Evolutionary conservation across 2,113 vertebrate species (phyloP).

Genomic region (Riparia riparia): DNA sequence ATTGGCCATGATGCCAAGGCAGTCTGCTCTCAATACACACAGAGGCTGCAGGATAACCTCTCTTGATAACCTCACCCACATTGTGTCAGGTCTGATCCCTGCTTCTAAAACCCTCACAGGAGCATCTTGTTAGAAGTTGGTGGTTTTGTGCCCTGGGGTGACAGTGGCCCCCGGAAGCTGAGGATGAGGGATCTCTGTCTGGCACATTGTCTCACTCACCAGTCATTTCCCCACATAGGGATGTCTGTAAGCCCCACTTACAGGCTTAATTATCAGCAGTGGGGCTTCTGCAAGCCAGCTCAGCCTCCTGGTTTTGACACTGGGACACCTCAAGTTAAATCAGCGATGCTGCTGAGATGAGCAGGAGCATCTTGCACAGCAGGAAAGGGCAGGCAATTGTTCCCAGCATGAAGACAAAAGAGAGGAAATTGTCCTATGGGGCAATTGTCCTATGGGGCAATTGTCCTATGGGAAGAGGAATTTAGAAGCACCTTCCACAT

Average conservation of each 20-base stretch:
- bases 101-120: background rate
- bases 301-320: background rate
- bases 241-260: background rate
- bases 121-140: background rate
- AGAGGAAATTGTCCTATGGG: background rate
- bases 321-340: background rate
- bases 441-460: background rate
- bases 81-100: rapidly evolving
- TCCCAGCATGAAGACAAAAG: background rate
- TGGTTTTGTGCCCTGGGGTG: rapidly evolving
- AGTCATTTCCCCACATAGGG: rapidly evolving
- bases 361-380: background rate
- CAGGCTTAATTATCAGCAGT: background rate
- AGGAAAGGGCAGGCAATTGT: background rate
- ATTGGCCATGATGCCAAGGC: rapidly evolving
- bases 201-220: background rate
- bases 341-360: background rate
- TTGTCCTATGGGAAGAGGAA: background rate
- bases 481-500: background rate
- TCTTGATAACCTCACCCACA: background rate
- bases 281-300: background rate
- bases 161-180: background rate
- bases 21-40: background rate
- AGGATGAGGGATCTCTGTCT: background rate
- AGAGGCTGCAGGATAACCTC: background rate